Percentiles rank a stretch among this genome's conserved stretches.
phyloP scores from a whole-genome alignment of 1,140 invertebrate species.

The Listronotus bonariensis region DNA sequence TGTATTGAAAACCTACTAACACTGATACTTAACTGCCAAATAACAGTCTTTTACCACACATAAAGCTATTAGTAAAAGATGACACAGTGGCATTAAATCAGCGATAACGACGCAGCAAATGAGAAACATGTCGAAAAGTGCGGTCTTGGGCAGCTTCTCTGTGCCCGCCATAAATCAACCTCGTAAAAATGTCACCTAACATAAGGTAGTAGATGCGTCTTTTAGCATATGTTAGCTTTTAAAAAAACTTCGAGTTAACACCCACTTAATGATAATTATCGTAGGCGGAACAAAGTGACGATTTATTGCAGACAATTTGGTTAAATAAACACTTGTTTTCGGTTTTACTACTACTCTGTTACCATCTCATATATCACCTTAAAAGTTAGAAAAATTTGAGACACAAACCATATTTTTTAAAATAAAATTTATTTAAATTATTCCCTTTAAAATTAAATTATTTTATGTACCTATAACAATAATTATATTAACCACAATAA shows the following conservation, averaged over 20 bases:
- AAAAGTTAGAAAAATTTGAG: too few relatives aligned
- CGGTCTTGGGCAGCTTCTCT: conserved; percentile 17
- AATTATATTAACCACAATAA: too few relatives aligned
- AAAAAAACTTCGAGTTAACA: conserved; percentile 24
- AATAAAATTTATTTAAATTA: too few relatives aligned
- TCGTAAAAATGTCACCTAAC: conserved; percentile 23
- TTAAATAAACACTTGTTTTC: conserved; percentile 1
- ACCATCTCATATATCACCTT: background rate
- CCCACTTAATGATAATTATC: conserved; percentile 24
- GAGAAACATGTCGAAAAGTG: conserved; percentile 31
- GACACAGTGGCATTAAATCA: conserved; percentile 20
- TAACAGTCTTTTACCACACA: conserved; percentile 1
- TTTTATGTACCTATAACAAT: too few relatives aligned
- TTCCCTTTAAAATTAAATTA: too few relatives aligned
- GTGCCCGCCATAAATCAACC: conserved; percentile 26
- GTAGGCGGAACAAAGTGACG: background rate
- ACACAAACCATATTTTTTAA: too few relatives aligned
- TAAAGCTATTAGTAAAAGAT: conserved; percentile 22
- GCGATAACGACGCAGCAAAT: conserved; percentile 26
- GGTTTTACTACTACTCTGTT: background rate
- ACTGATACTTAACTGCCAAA: background rate
- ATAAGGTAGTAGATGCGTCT: conserved; percentile 28
- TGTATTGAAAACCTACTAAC: too few relatives aligned
- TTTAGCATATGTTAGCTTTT: conserved; percentile 15
- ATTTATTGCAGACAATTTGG: conserved; percentile 5